A percentile compares a stretch with the other conserved stretches of the same genome.
Conservation (phyloP, 2,797 vertebrate species). For the Synanceia verrucosa region DNA sequence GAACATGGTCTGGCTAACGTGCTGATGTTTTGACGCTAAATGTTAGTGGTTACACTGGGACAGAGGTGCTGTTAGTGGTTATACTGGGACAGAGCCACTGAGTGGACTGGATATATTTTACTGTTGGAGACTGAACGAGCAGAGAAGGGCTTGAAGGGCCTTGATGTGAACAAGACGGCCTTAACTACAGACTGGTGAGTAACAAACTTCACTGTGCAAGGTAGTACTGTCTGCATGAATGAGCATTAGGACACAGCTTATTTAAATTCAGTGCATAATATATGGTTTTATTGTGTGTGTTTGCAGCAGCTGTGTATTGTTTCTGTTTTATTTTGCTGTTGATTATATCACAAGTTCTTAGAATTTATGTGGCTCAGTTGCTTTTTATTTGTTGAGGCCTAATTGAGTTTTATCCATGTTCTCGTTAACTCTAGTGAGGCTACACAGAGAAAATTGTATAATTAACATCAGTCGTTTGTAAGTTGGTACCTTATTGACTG, state of each 20-base stretch:
- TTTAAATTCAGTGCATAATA: not conserved
- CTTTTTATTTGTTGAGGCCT: not conserved
- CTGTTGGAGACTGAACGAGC: not conserved
- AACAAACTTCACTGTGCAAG: not conserved
- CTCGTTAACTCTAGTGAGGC: not conserved
- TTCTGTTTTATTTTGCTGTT: not conserved
- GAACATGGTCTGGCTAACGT: not conserved
- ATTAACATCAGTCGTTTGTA: not conserved
- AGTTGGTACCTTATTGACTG: too few species aligned
- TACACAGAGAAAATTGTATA: not conserved
- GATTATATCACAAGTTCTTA: not conserved
- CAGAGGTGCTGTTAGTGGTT: not conserved
- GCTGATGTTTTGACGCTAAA: not conserved
- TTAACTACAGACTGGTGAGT: not conserved
- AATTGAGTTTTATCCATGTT: not conserved
- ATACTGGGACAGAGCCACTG: not conserved
- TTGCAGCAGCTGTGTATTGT: not conserved
- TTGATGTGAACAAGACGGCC: too few species aligned
- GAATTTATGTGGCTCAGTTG: not conserved
- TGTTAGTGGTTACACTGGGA: fast-evolving
- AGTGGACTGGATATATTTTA: not conserved
- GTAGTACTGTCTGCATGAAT: not conserved
- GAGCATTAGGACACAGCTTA: not conserved
- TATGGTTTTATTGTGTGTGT: not conserved
- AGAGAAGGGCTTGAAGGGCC: not conserved